Evolutionary conservation across 2,888 invertebrate species (phyloP), one percentile per base, ranked within the genome.

Genomic region (Trissolcus brochymenae): DNA sequence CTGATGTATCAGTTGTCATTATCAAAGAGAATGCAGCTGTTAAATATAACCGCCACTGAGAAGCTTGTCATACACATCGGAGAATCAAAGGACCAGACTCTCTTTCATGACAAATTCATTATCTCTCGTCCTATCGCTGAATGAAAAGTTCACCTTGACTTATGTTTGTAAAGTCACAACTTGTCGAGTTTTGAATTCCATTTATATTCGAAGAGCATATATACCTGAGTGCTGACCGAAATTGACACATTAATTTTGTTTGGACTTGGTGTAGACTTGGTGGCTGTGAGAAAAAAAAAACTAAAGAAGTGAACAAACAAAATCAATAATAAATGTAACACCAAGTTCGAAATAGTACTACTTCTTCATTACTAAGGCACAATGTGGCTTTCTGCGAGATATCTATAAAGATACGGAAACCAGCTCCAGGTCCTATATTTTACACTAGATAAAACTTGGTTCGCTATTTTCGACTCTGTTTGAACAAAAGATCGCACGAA

Each of bases 1-100:
- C 61, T 65, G 65, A 76, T 65, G 76, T 76, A 76, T 70, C 76
- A 76, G 70, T 70, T 76, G 70, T 70, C 76, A 61, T 70, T 76
- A 70, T 54, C 65, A 50, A 53, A 70, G 76, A 70, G 75, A 75
- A 76, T 70, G 9, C 76, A 68, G 65, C 56, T 51, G 76, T 76
- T 70, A 76, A 76, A 70, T 35, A 35, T 70, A 76, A 70, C 76
- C 64, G 54, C 73, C 51, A 56, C 62, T 66, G 59, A 64, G 67
- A 70, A 65, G 60, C 55, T 64, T 41, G 75, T 55, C 57, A 61
- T 62, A 16, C 46, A 55, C 25, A 25, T 25, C 25, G 35, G 49
- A 35, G 68, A 70, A 70, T 76, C 70, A 70, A 76, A 76, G 70
- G 61, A 43, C 41, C 68, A 35, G 59, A 46, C 68, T 54, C 54